Evolutionary conservation across 2,113 vertebrate genomes (phyloP), one percentile per base, ranked within the genome.

Genomic region (Pseudorectes ferrugineus): DNA sequence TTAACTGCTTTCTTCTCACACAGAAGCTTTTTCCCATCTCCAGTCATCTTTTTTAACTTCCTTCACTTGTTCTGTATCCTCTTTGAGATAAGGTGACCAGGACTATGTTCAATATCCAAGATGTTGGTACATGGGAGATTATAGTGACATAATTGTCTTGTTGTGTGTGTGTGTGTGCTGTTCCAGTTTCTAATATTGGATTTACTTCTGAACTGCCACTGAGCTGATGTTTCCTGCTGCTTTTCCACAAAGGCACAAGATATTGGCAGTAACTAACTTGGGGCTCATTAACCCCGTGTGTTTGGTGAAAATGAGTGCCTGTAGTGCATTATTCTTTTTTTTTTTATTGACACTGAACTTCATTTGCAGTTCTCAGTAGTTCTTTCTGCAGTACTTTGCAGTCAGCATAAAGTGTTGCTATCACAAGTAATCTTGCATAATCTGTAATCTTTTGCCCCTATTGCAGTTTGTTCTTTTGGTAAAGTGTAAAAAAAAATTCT

Each of bases 401-500:
- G 83, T 66, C 62, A 88, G 58, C 40, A 43, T 63, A 24, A 85
- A 90, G 66, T 9, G 0, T 59, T 92, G 57, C 57, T 92, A 61
- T 75, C 57, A 33, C 48, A 52, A 96, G 25, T 78, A 52, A 73
- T 88, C 82, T 95, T 96, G 79, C 79, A 51, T 65, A 82, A 94
- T 92, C 88, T 85, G 12, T 75, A 79, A 92, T 88, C 75, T 95
- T 96, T 83, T 73, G 36, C 38, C 49, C 36, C 71, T 67, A 11
- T 76, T 85, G 33, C n/a, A 36, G 22, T 68, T 93, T 88, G 22
- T 70, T 63, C 28, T 62, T 75, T 20, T 68, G 31, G 62, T 76
- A 61, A 68, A 36, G 5, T 7, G 4, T n/a, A 62, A 70, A 36
- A 84, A 38, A 89, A 48, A 29, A 16, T 1, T 8, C 1, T 3